phyloP scores from a whole-genome alignment of 2,113 vertebrate species.

The Saimiri boliviensis region DNA sequence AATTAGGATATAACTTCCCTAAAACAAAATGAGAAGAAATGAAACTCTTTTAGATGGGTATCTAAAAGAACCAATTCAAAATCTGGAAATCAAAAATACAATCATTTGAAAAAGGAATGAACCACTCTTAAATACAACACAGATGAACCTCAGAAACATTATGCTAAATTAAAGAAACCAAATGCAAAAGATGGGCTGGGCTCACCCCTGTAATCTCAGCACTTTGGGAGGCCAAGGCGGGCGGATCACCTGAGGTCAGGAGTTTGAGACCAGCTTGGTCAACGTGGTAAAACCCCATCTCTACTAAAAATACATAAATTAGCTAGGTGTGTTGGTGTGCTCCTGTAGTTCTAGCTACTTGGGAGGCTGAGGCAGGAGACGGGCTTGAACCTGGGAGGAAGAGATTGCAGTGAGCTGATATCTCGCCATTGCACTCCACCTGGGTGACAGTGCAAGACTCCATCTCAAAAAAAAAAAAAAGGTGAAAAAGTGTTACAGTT shows the following conservation, averaged over 20 bases:
- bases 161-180: not conserved
- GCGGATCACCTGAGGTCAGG: too few relatives aligned
- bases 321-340: too few relatives aligned
- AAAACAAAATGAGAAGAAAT: not conserved
- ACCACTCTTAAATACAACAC: not conserved
- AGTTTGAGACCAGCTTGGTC: too few relatives aligned
- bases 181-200: not conserved
- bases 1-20: not conserved
- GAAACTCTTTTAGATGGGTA: not conserved
- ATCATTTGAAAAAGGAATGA: not conserved
- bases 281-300: not conserved
- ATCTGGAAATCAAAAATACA: not conserved
- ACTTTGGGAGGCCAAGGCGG: too few relatives aligned
- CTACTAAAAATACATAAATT: not conserved
- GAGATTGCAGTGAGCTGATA: too few relatives aligned
- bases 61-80: constrained; percentile 5
- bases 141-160: not conserved
- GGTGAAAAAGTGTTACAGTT: not conserved
- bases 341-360: too few relatives aligned
- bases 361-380: too few relatives aligned
- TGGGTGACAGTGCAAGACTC: too few relatives aligned
- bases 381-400: too few relatives aligned
- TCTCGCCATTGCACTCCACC: too few relatives aligned
- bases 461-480: too few relatives aligned
- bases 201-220: too few relatives aligned